A percentile compares a stretch with the other conserved stretches of the same genome.
Conservation (phyloP, 1,140 invertebrate species). For the Grapholita molesta region DNA sequence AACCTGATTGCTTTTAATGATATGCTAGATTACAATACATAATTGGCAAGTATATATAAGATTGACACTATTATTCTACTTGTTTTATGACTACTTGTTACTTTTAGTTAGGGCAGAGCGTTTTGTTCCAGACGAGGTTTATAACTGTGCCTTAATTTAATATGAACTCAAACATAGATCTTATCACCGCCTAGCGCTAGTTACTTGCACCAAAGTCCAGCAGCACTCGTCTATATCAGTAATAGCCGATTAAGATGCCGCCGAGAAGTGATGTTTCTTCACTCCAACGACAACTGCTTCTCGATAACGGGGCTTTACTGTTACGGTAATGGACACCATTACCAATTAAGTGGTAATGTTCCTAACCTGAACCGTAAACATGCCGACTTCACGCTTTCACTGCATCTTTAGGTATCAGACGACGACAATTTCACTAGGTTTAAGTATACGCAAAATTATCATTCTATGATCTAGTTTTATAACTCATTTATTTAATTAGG, state of each 20-base stretch:
- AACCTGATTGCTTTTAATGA: no score
- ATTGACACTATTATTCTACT: no score
- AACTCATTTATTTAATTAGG: no score
- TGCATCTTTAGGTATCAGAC: background rate
- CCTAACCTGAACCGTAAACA: slow-evolving; percentile 3
- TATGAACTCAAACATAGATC: background rate
- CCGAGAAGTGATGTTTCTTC: slow-evolving; percentile 27
- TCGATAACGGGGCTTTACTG: slow-evolving; percentile 4
- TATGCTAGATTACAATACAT: no score
- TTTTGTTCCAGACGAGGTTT: no score
- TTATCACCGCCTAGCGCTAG: slow-evolving; percentile 20
- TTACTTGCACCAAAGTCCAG: slow-evolving; percentile 8
- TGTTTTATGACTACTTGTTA: no score
- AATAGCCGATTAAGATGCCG: slow-evolving; percentile 36
- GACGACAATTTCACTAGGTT: background rate
- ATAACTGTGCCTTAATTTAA: background rate
- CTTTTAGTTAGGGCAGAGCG: no score
- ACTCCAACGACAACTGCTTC: slow-evolving; percentile 5
- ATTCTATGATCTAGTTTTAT: no score
- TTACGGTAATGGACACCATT: background rate
- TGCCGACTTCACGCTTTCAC: slow-evolving; percentile 3
- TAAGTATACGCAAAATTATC: background rate
- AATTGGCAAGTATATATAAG: no score
- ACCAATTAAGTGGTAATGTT: slow-evolving; percentile 13
- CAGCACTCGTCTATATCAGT: slow-evolving; percentile 23